Evolutionary conservation across 2,113 vertebrate species (phyloP), one percentile per base, ranked within the genome.

Genomic region (Petroica traversi): DNA sequence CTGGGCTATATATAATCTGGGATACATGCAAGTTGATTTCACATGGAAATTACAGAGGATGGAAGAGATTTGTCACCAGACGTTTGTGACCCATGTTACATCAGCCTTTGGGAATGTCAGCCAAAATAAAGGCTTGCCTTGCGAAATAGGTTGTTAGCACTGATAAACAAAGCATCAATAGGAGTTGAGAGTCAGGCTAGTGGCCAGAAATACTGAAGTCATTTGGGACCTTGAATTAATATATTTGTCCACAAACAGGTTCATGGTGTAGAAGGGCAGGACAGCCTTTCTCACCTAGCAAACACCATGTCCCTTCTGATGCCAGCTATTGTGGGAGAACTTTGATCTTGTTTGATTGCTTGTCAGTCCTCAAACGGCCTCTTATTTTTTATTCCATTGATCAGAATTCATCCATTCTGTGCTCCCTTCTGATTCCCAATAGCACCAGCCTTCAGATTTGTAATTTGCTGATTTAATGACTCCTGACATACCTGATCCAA

Each of bases 61-160:
- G 68, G 92, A 84, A 94, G 85, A 92, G 79, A 80, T 94, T 88
- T 92, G 67, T 94, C 88, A 88, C 67, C 64, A 89, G 94, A 45
- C 61, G 18, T 75, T 92, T 87, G 34, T 6, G 25, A 83, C 68
- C 72, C n/a, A 25, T 61, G 76, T 95, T 96, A 68, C 83, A 63
- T 94, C 92, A 95, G 43, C 94, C 64, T 84, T 89, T 80, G 54
- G 87, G 80, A 84, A 73, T 71, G 81, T 92, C 80, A 93, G 59
- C 80, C 52, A 61, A 91, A 76, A 81, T 86, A 66, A 88, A 92
- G 88, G 49, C 61, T 91, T 71, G 61, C 33, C 72, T 78, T 8
- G 3, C 51, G 72, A 94, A 93, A 85, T 34, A 68, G 57, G 54
- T 76, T 8, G 1, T 85, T 92, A 86, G 73, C 23, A 26, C n/a